phyloP scores from a whole-genome alignment of 2,888 invertebrate species.

The Nomada fabriciana region DNA sequence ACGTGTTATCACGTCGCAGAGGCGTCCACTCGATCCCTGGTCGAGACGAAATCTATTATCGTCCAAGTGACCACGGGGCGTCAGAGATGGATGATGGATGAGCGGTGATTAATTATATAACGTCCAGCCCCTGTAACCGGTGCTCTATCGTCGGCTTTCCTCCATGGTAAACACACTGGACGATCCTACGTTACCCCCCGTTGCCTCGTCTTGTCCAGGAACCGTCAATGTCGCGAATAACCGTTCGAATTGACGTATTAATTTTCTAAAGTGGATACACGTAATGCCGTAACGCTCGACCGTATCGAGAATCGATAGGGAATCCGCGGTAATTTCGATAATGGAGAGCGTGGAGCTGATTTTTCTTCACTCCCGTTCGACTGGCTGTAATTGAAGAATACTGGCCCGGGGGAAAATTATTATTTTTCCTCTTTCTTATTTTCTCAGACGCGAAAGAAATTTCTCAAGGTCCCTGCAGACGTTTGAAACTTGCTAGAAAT shows the following conservation, averaged over 20 bases:
- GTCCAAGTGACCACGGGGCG: constrained; percentile 75
- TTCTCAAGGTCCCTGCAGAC: too few species aligned
- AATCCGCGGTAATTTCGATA: constrained; percentile 31
- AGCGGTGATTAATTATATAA: constrained; percentile 82
- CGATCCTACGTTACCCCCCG: constrained; percentile 32
- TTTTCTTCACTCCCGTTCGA: not conserved
- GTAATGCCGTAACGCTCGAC: constrained; percentile 3
- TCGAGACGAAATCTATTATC: constrained; percentile 73
- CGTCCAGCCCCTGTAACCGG: constrained; percentile 66
- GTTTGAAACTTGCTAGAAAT: too few species aligned
- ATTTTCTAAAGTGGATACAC: constrained; percentile 64
- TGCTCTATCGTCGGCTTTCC: constrained; percentile 29
- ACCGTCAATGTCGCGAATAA: not conserved
- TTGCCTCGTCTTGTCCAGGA: constrained; percentile 15
- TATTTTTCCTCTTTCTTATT: too few species aligned
- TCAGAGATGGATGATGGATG: constrained; percentile 79
- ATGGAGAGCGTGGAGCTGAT: constrained; percentile 8
- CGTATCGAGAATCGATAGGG: constrained; percentile 15
- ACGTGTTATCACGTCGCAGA: constrained; percentile 34
- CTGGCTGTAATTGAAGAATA: too few species aligned
- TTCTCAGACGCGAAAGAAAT: too few species aligned
- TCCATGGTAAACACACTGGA: constrained; percentile 45
- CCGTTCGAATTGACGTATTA: constrained; percentile 57
- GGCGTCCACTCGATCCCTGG: constrained; percentile 34
- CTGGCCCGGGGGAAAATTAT: too few species aligned